These are phyloP conservation scores for Platycercus adscitus DNA, from an alignment of 2,113 vertebrate genomes.

Conservation along the genomic window DNA sequence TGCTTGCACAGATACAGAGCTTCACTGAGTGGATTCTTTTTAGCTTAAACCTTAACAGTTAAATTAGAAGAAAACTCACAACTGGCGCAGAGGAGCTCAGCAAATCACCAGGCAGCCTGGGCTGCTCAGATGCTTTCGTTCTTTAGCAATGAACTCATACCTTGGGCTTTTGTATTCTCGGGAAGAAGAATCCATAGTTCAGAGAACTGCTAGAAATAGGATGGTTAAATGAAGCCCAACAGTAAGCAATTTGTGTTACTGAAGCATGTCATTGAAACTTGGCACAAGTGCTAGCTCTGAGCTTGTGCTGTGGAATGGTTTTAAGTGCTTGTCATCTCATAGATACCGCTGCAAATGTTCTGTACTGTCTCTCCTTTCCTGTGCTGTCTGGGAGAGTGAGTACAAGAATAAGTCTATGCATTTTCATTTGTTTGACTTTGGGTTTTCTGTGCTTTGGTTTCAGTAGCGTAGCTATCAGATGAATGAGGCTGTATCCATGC, in stretches of 20 bases:
- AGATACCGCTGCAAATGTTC: slow-evolving; percentile 50
- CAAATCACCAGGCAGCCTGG: slow-evolving; percentile 45
- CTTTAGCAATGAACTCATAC: slow-evolving; percentile 68
- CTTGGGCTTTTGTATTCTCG: slow-evolving; percentile 46
- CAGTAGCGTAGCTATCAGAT: slow-evolving; percentile 52
- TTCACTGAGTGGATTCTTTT: not conserved
- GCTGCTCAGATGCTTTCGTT: slow-evolving; percentile 57
- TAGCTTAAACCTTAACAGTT: slow-evolving; percentile 26
- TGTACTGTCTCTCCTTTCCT: slow-evolving; percentile 51
- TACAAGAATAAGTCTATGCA: not conserved
- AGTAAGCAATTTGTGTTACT: slow-evolving; percentile 53
- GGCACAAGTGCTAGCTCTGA: not conserved
- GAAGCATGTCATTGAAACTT: slow-evolving; percentile 32
- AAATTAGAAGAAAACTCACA: slow-evolving; percentile 38
- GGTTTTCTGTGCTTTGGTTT: slow-evolving; percentile 47
- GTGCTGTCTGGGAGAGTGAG: slow-evolving; percentile 62
- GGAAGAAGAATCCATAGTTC: slow-evolving; percentile 52
- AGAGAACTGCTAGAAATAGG: slow-evolving; percentile 9
- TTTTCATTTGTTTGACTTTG: slow-evolving; percentile 48
- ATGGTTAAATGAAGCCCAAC: slow-evolving; percentile 50
- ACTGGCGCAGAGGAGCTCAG: slow-evolving; percentile 25
- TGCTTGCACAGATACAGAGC: not conserved
- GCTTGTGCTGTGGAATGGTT: slow-evolving; percentile 47
- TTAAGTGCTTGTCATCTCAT: slow-evolving; percentile 60
- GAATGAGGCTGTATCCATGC: slow-evolving; percentile 22